phyloP scores from a whole-genome alignment of 2,888 invertebrate species.

The Drosophila macrospina region DNA sequence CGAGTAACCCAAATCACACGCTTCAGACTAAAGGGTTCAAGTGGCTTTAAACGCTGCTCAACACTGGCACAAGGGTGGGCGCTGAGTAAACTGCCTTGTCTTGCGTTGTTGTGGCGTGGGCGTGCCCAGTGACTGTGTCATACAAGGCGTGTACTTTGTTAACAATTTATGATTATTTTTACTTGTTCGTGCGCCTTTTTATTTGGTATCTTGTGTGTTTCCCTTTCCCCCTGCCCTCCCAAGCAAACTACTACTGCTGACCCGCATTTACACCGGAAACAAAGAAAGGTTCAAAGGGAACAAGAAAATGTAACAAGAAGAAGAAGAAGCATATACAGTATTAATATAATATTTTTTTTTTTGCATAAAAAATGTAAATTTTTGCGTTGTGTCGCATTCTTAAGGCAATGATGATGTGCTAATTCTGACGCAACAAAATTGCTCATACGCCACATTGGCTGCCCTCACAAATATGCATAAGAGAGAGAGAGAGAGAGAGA shows the following conservation, averaged over 20 bases:
- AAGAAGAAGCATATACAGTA: not conserved
- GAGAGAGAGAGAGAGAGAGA: not conserved
- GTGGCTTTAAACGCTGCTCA: slow-evolving; percentile 61
- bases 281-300: slow-evolving; percentile 54
- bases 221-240: no score
- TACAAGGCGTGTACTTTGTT: slow-evolving; percentile 67
- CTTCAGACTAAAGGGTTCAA: slow-evolving; percentile 69
- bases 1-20: slow-evolving; percentile 59
- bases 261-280: slow-evolving; percentile 47
- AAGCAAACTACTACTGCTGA: slow-evolving; percentile 63
- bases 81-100: not conserved
- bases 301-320: slow-evolving; percentile 18
- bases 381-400: slow-evolving; percentile 25
- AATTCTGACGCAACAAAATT: slow-evolving; percentile 55
- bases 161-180: slow-evolving; percentile 78
- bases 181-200: slow-evolving; percentile 41
- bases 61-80: slow-evolving; percentile 11
- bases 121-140: slow-evolving; percentile 34
- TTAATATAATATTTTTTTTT: no score
- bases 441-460: slow-evolving; percentile 42
- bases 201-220: slow-evolving; percentile 13
- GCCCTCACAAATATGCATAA: slow-evolving; percentile 10
- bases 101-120: no score
- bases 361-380: slow-evolving; percentile 51
- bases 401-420: slow-evolving; percentile 67